Base-by-base conservation (phyloP, 2,113 vertebrate species). In the Hiodon tergisus region DNA sequence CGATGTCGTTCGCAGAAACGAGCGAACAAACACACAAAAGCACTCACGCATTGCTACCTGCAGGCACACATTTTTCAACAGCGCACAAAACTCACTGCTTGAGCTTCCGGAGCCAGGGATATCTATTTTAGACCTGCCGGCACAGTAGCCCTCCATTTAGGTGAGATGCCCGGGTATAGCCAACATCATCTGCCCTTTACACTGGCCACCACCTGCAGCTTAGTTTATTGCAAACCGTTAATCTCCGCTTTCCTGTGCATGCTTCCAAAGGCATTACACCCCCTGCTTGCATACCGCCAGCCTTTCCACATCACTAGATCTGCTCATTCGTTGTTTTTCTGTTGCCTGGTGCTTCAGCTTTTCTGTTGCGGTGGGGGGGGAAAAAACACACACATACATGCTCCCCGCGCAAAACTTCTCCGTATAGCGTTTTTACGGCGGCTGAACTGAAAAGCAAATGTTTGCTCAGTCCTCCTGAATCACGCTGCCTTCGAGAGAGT, bases 211-310 rank as follows among this genome's bases (percentile, higher is more conserved):
- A 71, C 77, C 81, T 79, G 81, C 61, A 81, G 80, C 63, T 83
- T 71, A 77, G 71, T 73, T 84, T 84, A 84, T 84, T 75, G 81
- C 81, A 87, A 81, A 81, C 78, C 73, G 82, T 80, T 90, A 90
- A 92, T 91, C 90, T 89, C 62, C 60, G 77, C 79, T 84, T 78
- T 75, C 81, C 81, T 85, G 86, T 87, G 86, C 83, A 82, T 80
- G 71, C 80, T 76, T 81, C 31, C 84, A 79, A 71, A 73, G 74
- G 68, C 69, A 63, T 86, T 86, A 88, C 90, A 91, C 88, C 87
- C 85, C 80, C 81, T 80, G 67, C 79, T 83, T 75, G 79, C 85
- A 90, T 86, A 85, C 84, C 86, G 83, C 79, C 78, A 76, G 65
- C 14, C 83, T 84, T 87, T 88, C 86, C 82, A 81, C 81, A 83